These are phyloP conservation scores for Brenthis ino DNA, from an alignment of 2,888 invertebrate species.

Conservation along the genomic window DNA sequence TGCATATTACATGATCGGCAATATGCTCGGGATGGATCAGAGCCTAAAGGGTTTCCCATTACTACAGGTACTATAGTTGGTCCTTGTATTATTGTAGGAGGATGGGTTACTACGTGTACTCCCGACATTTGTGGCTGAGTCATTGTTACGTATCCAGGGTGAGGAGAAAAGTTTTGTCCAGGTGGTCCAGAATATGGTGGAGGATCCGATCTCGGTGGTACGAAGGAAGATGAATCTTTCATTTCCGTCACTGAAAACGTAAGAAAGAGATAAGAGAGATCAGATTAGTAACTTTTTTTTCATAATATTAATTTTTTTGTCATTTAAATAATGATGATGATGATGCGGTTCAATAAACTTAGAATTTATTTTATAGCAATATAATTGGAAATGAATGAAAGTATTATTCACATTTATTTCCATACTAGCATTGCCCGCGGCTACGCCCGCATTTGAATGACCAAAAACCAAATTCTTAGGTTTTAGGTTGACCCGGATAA, in stretches of 20 bases:
- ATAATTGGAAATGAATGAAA: too few relatives aligned
- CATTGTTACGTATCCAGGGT: conserved; percentile 24
- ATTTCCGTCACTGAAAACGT: conserved; percentile 38
- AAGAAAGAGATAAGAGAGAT: not conserved
- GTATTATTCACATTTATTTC: too few relatives aligned
- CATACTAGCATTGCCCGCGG: too few relatives aligned
- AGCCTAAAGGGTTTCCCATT: conserved; percentile 50
- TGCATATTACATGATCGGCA: conserved; percentile 74
- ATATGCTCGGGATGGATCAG: conserved; percentile 49
- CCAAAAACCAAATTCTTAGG: too few relatives aligned
- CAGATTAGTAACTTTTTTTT: not conserved
- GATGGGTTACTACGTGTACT: conserved; percentile 12
- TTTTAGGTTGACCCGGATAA: too few relatives aligned
- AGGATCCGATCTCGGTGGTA: conserved; percentile 41
- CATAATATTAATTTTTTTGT: too few relatives aligned
- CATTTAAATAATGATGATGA: too few relatives aligned
- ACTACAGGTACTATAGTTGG: conserved; percentile 40
- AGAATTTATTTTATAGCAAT: too few relatives aligned
- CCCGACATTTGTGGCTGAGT: conserved; percentile 31
- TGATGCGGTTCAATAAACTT: too few relatives aligned
- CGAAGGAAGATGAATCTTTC: conserved; percentile 20
- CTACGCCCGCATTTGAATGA: too few relatives aligned
- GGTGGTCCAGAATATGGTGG: conserved; percentile 43
- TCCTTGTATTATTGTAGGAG: conserved; percentile 36
- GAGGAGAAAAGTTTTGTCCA: conserved; percentile 6